phyloP scores from a whole-genome alignment of 2,888 invertebrate species.

The Platypus cylindrus region DNA sequence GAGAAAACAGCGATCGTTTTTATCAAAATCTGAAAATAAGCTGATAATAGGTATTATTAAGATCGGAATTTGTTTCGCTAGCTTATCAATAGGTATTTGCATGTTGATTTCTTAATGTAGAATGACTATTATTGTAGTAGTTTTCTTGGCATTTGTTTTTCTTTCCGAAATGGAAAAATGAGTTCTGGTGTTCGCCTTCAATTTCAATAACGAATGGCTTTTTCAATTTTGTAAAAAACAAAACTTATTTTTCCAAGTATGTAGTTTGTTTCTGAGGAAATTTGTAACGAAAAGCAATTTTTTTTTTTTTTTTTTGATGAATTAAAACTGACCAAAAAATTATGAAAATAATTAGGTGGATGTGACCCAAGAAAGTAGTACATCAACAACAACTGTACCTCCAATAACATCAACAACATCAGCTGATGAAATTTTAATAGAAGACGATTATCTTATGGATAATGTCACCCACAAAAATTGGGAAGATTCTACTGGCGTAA shows the following conservation, averaged over 20 bases:
- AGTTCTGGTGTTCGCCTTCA: too few species aligned
- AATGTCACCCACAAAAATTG: conserved; percentile 33
- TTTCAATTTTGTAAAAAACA: too few species aligned
- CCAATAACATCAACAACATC: conserved; percentile 42
- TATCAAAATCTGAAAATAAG: too few species aligned
- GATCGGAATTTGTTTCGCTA: conserved; percentile 12
- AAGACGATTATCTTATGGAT: conserved; percentile 34
- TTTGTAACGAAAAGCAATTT: too few species aligned
- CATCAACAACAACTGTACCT: conserved; percentile 34
- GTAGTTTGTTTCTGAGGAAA: too few species aligned
- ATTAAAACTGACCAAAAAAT: conserved; percentile 38
- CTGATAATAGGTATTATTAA: too few species aligned
- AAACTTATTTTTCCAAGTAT: too few species aligned
- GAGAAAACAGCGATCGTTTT: too few species aligned
- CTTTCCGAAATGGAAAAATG: conserved; percentile 3
- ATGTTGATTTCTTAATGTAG: conserved; percentile 9
- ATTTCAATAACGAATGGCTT: too few species aligned
- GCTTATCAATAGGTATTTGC: conserved; percentile 11
- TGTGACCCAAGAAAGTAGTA: conserved; percentile 36
- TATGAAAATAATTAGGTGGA: conserved; percentile 31
- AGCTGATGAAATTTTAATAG: conserved; percentile 37
- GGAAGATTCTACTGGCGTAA: conserved; percentile 31
- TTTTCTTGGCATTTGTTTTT: conserved; percentile 5
- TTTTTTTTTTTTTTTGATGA: too few species aligned
- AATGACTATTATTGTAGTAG: too few species aligned